Base-by-base conservation (phyloP, 2,797 vertebrate species). In the Channallabes apus region DNA sequence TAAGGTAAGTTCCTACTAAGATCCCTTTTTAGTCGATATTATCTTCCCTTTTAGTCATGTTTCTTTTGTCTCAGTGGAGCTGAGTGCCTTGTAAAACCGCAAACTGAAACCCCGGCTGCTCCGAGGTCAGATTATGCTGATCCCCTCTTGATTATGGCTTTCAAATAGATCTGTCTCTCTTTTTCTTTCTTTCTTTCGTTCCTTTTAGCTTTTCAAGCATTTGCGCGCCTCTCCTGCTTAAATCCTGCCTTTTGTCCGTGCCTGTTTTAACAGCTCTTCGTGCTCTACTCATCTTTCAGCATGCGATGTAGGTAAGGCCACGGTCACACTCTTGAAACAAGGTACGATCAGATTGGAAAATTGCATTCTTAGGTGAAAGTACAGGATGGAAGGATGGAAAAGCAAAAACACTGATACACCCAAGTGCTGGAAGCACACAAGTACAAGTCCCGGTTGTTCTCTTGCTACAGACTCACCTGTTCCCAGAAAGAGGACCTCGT, bases 401-500 rank as follows among this genome's bases (percentile, higher is more conserved):
- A 6, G 17, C 11, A 14, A 11, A 1, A n/a, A n/a, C 32, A n/a
- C 5, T 35, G n/a, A 15, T 15, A 27, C 11, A 41, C 32, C 35
- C 24, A 27, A 80, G 27, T 27, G 32, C 32, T 61, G 11, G 11
- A 64, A 38, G 46, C 46, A 32, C 5, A 46, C 41, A 73, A 54
- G 71, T 51, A 6, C 29, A 4, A 6, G 46, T 8, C 29, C 17
- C 12, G 12, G 4, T 2, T 22, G 51, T 22, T 54, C 15, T 5
- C 22, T 41, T 54, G 41, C 3, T 2, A 51, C n/a, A 27, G 17
- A 89, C 95, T 93, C 85, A 99, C 98, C 98, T 89, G 98, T 99
- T 91, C 98, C 98, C 91, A 99, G 94, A 94, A 99, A 99, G 90
- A 99, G 97, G 91, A 99, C 98, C 94, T 99, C 98, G 90, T 99